Base-by-base conservation (phyloP, 2,888 invertebrate genomes). In the Macrophya alboannulata region DNA sequence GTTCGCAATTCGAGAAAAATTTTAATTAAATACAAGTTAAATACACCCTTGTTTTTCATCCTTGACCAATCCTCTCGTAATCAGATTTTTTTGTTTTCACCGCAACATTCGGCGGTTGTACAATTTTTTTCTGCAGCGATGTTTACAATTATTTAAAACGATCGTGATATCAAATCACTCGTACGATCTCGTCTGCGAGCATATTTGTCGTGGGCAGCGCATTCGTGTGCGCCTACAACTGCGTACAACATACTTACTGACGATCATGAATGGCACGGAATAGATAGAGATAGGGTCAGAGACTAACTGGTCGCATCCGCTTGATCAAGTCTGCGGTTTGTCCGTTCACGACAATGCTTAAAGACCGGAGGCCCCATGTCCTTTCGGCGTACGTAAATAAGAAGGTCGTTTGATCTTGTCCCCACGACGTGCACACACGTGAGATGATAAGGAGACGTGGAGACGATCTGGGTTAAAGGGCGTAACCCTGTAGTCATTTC, bases 301-400 rank as follows among this genome's bases (percentile, higher is more conserved):
- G 82, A 86, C 88, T 88, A 89, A 92, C 89, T 89, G 89, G 87
- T 89, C 89, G 88, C 90, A 92, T 92, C 92, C 92, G 92, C 88
- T 81, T 88, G 88, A 91, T 92, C 89, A 91, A 90, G 89, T 88
- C 87, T 86, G 77, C 86, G 90, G 89, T 88, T 87, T 86, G 84
- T 86, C 86, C 86, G 87, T 88, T 86, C 86, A 87, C 85, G 85
- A 81, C 43, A 21, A 81, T 43, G 81, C 62, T 81, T 25, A 43
- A 40, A 59, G n/a, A 65, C 81, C 43, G 37, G 37, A 55, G 37
- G 40, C 51, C 31, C 17, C 17, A 37, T 25, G 62, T 81, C 43
- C 40, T 62, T 62, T 81, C 8, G 43, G 48, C 43, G 40, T 1
- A 43, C 81, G 40, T 43, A 81, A 81, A 81, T 65, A 37, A 81